Conservation (phyloP, 1,140 invertebrate species). For the Ceratoteleas bidentatus region DNA sequence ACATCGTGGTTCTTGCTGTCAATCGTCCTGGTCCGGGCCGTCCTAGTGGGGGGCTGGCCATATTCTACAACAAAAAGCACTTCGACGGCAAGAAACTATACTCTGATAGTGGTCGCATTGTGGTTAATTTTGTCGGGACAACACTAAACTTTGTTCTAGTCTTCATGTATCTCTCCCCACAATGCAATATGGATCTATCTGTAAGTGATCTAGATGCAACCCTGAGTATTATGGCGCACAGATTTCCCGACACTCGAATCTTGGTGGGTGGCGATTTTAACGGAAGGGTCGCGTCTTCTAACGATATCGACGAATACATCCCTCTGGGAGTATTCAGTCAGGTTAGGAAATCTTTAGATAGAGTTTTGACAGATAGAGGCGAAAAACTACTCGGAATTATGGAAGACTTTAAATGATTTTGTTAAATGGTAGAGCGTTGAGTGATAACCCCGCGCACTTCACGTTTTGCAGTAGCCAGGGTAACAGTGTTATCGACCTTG, state of each 20-base stretch:
- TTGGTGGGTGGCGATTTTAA: slow-evolving; percentile 1
- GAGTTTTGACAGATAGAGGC: not conserved
- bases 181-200: too few species aligned
- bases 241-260: not conserved
- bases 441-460: not conserved
- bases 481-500: slow-evolving; percentile 1
- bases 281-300: not conserved
- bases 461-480: not conserved
- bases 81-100: too few species aligned
- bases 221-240: too few species aligned
- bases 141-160: too few species aligned
- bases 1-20: too few species aligned
- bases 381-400: not conserved
- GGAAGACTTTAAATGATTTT: slow-evolving; percentile 3
- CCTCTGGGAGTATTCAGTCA: not conserved
- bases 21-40: too few species aligned
- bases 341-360: not conserved
- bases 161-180: too few species aligned
- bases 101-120: too few species aligned
- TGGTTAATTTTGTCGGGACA: too few species aligned
- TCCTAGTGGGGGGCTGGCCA: too few species aligned
- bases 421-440: not conserved
- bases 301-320: not conserved
- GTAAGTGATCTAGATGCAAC: too few species aligned
- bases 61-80: too few species aligned